Conservation (phyloP, 2,113 vertebrate species). For the Varanus salvator region DNA sequence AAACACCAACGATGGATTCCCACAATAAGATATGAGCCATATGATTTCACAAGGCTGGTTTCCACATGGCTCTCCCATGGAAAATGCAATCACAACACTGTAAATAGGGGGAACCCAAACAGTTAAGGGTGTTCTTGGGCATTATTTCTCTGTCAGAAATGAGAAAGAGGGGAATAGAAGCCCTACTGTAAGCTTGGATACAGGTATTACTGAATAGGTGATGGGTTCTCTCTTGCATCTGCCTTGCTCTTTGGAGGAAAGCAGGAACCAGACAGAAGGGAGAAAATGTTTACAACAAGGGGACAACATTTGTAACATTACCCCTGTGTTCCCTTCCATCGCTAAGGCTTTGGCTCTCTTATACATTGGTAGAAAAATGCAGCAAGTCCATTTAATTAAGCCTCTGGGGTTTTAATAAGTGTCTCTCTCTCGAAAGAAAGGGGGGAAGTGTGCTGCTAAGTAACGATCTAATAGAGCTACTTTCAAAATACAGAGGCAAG, state of each 20-base stretch:
- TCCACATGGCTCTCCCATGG: neutral
- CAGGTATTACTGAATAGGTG: neutral
- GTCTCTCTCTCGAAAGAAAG: neutral
- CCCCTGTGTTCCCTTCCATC: neutral
- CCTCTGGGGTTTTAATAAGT: constrained; percentile 29
- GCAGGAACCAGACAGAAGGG: neutral
- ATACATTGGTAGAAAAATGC: constrained; percentile 14
- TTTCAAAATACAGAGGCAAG: neutral
- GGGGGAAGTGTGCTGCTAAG: neutral
- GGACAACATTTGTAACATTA: neutral
- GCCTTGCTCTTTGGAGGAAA: neutral
- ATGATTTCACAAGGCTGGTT: neutral
- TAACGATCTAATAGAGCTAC: neutral
- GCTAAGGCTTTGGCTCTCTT: neutral
- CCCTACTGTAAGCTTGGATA: neutral
- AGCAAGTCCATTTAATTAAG: constrained; percentile 1
- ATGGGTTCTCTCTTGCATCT: neutral
- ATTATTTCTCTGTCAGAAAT: neutral
- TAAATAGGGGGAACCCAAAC: neutral
- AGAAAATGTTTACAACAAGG: neutral
- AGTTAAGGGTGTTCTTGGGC: neutral
- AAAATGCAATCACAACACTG: neutral
- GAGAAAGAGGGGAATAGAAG: neutral
- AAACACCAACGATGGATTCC: neutral
- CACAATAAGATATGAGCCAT: neutral